Percentiles rank a stretch among this genome's conserved stretches.
Conservation (phyloP, 2,888 invertebrate species). For the Abrostola triplasia region DNA sequence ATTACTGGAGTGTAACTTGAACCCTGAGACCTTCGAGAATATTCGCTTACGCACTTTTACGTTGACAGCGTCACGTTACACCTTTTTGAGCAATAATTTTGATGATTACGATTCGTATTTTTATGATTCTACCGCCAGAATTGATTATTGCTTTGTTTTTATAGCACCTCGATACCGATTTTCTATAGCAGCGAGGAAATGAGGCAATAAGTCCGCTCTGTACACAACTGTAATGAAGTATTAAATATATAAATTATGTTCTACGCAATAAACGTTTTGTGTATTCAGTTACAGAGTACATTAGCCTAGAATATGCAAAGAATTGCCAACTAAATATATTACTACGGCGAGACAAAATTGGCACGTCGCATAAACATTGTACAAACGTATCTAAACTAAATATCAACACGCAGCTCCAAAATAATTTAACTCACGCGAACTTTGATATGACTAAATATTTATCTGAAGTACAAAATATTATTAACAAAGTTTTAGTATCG, state of each 20-base stretch:
- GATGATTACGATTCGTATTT: constrained; percentile 7
- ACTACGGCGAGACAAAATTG: no score
- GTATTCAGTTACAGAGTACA: no score
- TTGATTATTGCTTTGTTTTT: no score
- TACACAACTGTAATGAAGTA: no score
- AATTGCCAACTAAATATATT: no score
- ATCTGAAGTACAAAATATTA: constrained; percentile 25
- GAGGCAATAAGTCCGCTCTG: no score
- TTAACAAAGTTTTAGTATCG: constrained; percentile 25
- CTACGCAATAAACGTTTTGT: no score
- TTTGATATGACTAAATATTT: constrained; percentile 27
- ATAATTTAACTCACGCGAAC: constrained; percentile 6
- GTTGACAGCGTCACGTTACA: constrained; percentile 16
- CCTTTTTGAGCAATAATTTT: constrained; percentile 6
- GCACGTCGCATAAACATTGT: no score
- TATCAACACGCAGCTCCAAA: background rate
- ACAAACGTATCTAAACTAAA: background rate
- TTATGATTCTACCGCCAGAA: background rate
- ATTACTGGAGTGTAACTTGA: constrained; percentile 31
- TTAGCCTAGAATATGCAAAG: no score
- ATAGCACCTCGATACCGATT: no score
- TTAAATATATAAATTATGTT: no score
- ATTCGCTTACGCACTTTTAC: constrained; percentile 28
- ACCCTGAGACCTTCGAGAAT: constrained; percentile 1
- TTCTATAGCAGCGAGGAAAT: background rate